Percentiles rank a stretch among this genome's conserved stretches.
phyloP scores from a whole-genome alignment of 2,888 invertebrate genomes.

The Thysanoteuthis rhombus region DNA sequence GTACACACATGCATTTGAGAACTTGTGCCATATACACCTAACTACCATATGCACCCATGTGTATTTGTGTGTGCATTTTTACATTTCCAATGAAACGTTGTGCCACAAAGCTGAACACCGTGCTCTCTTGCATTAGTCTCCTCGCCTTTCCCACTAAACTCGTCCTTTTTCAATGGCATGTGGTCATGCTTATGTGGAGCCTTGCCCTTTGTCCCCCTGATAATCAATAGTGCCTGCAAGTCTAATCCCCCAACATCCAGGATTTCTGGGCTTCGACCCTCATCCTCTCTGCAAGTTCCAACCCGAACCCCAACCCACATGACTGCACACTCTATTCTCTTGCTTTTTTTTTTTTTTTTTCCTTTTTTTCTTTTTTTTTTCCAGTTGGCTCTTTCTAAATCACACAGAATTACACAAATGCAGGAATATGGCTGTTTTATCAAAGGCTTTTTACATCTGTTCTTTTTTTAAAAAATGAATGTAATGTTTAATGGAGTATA shows the following conservation, averaged over 20 bases:
- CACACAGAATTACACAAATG: background rate
- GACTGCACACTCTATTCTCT: accelerated
- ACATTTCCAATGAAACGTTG: no score
- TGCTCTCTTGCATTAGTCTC: background rate
- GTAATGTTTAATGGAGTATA: no score
- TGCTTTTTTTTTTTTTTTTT: background rate
- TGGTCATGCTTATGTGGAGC: background rate
- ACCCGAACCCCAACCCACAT: background rate
- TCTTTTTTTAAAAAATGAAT: background rate
- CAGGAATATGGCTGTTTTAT: background rate
- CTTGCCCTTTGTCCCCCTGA: background rate
- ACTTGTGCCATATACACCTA: no score
- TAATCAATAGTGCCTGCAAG: background rate
- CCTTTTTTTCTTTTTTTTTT: no score
- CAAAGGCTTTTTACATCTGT: background rate
- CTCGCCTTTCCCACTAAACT: background rate
- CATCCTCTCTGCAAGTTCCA: no score
- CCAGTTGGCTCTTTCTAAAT: no score
- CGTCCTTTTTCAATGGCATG: background rate
- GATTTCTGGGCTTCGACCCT: background rate
- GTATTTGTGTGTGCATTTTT: no score
- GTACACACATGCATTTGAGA: no score
- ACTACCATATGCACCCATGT: no score
- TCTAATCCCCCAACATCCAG: background rate
- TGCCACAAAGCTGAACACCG: background rate